phyloP scores from a whole-genome alignment of 2,888 invertebrate genomes.

The Allacma fusca region DNA sequence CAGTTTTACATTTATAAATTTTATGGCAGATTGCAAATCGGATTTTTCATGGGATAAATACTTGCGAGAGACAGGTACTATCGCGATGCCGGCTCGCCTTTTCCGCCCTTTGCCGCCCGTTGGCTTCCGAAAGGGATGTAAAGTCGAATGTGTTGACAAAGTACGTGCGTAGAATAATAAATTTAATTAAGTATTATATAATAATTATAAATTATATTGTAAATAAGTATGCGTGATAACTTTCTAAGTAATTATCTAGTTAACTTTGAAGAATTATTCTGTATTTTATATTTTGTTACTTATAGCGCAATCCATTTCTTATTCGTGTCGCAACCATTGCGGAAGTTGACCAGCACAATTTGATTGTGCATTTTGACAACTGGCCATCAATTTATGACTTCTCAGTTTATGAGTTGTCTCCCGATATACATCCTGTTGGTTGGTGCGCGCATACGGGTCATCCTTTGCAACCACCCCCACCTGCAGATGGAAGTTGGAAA shows the following conservation, averaged over 20 bases:
- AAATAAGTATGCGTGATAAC: too few relatives aligned
- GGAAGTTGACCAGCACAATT: slow-evolving; percentile 75
- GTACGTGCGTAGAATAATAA: slow-evolving; percentile 55
- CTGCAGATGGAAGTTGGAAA: slow-evolving; percentile 39
- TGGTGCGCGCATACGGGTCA: slow-evolving; percentile 73
- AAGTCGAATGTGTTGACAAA: slow-evolving; percentile 86
- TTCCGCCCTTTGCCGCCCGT: slow-evolving; percentile 81
- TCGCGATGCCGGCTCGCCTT: slow-evolving; percentile 80
- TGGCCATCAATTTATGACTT: slow-evolving; percentile 85
- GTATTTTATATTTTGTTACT: slow-evolving; percentile 1
- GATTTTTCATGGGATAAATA: slow-evolving; percentile 86
- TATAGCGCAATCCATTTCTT: slow-evolving; percentile 72
- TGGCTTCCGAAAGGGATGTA: slow-evolving; percentile 84
- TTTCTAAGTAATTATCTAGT: too few relatives aligned
- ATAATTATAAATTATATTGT: too few relatives aligned
- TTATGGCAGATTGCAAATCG: slow-evolving; percentile 45
- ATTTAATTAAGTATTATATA: slow-evolving; percentile 24
- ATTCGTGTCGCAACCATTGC: slow-evolving; percentile 86
- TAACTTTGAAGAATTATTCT: too few relatives aligned
- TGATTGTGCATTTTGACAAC: slow-evolving; percentile 85
- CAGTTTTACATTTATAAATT: slow-evolving; percentile 1
- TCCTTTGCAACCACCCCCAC: slow-evolving; percentile 49
- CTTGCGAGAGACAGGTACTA: slow-evolving; percentile 76
- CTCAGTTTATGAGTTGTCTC: slow-evolving; percentile 90
- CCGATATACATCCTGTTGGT: slow-evolving; percentile 89